Conservation (phyloP, 2,113 vertebrate genomes). For the Coracopsis vasa region DNA sequence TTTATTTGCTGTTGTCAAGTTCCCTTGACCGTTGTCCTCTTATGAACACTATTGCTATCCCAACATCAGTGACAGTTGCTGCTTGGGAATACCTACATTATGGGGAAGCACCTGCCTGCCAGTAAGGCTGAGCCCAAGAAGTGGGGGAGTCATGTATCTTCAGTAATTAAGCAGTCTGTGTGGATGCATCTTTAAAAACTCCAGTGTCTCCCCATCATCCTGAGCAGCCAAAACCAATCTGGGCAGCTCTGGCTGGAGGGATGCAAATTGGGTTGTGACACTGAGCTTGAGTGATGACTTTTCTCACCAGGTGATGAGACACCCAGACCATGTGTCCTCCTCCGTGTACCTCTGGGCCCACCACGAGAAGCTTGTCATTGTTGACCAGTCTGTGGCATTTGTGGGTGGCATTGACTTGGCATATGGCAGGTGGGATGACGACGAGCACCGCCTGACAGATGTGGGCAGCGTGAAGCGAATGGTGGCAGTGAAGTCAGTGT, state of each 20-base stretch:
- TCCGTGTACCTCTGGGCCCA: constrained; percentile 95
- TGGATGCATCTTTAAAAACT: background rate
- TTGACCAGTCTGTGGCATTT: constrained; percentile 94
- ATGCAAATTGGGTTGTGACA: accelerated
- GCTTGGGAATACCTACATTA: accelerated
- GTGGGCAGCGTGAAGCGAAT: constrained; percentile 89
- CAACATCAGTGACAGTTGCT: background rate
- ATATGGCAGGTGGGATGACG: constrained; percentile 94
- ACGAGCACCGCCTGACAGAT: constrained; percentile 90
- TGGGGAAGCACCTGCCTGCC: background rate
- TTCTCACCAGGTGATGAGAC: constrained; percentile 89
- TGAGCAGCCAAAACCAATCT: background rate
- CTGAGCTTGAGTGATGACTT: background rate
- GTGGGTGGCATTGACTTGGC: constrained; percentile 95
- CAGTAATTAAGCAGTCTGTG: background rate
- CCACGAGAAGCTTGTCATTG: constrained; percentile 91
- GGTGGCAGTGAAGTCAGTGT: constrained; percentile 24
- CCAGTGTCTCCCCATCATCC: background rate
- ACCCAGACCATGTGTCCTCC: constrained; percentile 94
- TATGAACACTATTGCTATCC: background rate
- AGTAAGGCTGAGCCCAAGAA: background rate
- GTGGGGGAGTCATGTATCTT: background rate
- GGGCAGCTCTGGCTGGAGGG: background rate
- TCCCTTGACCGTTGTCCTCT: background rate
- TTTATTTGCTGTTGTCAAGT: background rate